Base-by-base conservation (phyloP, 2,113 vertebrate species). In the Theristicus caerulescens region DNA sequence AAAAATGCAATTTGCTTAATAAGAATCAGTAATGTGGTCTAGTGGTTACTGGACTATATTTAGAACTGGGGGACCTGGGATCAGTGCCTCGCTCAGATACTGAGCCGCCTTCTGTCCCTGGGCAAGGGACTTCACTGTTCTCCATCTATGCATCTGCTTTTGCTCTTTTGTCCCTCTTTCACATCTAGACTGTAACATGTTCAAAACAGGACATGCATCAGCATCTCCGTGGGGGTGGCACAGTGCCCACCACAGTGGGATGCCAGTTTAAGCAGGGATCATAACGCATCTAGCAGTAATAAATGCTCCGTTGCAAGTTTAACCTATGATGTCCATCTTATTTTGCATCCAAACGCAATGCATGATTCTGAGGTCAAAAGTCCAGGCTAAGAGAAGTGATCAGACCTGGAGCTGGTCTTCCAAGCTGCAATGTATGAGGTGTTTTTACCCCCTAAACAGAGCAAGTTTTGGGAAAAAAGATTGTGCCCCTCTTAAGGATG, bases 1-100 rank as follows among this genome's bases (percentile, higher is more conserved):
- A 72, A 80, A 85, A 96, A 82, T 69, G 54, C 40, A 49, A 82
- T 90, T 82, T 90, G 46, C 36, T 80, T 83, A 65, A 65, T 73
- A 86, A 72, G 71, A 86, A 78, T 94, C 89, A 90, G 77, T 38
- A 76, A n/a, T 71, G 76, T 93, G 84, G 89, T 84, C 76, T 84
- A 19, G 59, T 57, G 73, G 61, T 88, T 86, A 57, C 46, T 44
- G 62, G 32, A 19, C 36, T 89, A 27, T n/a, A 76, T 83, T 89
- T 88, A 61, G 47, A 64, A 88, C 10, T n/a, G 36, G 27, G 36
- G 44, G 52, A 95, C 52, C 38, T 61, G 55, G 38, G 54, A 66
- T 87, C 64, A 42, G 12, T 71, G 74, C 14, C 65, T 44, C n/a
- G 12, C 44, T 76, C 61, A 61, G 36, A 61, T 18, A 34, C 16